Evolutionary conservation across 2,113 vertebrate species (phyloP).

Genomic region (Sapajus apella): DNA sequence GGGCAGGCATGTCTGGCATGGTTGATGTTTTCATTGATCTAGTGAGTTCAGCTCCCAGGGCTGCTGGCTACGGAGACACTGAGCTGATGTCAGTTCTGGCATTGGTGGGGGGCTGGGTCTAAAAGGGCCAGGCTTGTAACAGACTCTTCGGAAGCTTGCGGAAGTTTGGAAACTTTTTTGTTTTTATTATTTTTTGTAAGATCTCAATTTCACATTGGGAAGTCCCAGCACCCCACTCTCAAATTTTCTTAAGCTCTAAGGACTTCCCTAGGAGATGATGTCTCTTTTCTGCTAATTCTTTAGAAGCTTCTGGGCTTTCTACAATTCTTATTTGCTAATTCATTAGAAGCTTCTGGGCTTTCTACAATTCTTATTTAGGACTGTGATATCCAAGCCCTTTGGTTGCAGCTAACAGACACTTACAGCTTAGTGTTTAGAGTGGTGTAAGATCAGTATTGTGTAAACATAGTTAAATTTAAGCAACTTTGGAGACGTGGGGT

Average conservation of each 20-base stretch:
- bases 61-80: neutral
- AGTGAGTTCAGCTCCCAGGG: conserved; percentile 40
- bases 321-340: neutral
- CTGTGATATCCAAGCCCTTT: neutral
- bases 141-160: neutral
- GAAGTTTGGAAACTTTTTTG: neutral
- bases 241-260: neutral
- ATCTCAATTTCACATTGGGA: neutral
- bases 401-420: neutral
- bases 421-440: neutral
- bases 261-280: neutral
- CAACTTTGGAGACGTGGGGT: neutral
- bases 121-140: neutral
- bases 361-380: neutral
- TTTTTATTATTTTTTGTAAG: neutral
- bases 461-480: neutral
- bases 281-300: neutral
- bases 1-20: conserved; percentile 20
- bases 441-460: neutral
- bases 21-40: conserved; percentile 66
- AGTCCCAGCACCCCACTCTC: neutral
- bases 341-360: neutral
- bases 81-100: neutral
- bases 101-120: neutral
- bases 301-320: neutral